A percentile compares a stretch with the other conserved stretches of the same genome.
Conservation (phyloP, 2,888 invertebrate species). For the Xestia ashworthii region DNA sequence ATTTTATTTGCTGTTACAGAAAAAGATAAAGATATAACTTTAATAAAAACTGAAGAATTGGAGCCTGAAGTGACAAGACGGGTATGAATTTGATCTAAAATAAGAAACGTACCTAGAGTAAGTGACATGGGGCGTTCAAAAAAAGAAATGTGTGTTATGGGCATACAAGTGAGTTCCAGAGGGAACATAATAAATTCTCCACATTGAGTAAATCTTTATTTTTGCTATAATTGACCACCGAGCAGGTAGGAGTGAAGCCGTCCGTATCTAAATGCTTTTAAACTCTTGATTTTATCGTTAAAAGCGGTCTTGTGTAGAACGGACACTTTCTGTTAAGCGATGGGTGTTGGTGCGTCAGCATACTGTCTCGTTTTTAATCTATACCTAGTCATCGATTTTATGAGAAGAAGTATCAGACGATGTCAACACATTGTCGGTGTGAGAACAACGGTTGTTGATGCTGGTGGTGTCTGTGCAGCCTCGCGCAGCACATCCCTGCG, state of each 20-base stretch:
- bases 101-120: background rate
- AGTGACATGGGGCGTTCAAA: background rate
- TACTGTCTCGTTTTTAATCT: background rate
- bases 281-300: background rate
- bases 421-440: background rate
- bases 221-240: background rate
- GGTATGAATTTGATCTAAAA: background rate
- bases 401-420: background rate
- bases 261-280: background rate
- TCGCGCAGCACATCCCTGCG: background rate
- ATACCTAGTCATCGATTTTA: background rate
- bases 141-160: background rate
- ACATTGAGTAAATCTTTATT: background rate
- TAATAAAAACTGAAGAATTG: background rate
- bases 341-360: background rate
- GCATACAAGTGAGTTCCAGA: background rate
- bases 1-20: background rate
- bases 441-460: slow-evolving; percentile 25
- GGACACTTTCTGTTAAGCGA: background rate
- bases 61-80: background rate
- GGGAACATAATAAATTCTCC: background rate
- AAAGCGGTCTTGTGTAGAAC: background rate
- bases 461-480: slow-evolving; percentile 1
- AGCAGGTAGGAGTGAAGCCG: background rate
- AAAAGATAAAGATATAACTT: background rate